Evolutionary conservation across 2,113 vertebrate genomes (phyloP).

Genomic region (Jacana jacana): DNA sequence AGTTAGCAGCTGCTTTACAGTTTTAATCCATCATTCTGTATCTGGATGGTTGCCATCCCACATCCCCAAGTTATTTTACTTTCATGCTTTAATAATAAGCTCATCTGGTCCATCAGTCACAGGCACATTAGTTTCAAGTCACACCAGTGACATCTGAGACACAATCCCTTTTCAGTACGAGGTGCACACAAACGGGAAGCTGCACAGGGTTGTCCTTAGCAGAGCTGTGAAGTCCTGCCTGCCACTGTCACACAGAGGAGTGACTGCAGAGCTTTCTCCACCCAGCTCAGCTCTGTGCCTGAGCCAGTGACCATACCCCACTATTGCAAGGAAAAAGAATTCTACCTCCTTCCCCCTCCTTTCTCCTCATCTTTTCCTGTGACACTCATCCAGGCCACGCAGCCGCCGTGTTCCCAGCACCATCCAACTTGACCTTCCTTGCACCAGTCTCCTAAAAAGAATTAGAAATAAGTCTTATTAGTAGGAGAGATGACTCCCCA

Average conservation of each 20-base stretch:
- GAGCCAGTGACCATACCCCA: accelerated
- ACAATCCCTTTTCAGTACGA: not conserved
- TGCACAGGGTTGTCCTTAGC: not conserved
- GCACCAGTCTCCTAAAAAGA: not conserved
- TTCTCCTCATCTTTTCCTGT: not conserved
- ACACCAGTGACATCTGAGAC: not conserved
- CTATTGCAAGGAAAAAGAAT: not conserved
- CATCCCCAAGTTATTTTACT: not conserved
- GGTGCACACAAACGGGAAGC: not conserved
- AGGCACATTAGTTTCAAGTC: not conserved
- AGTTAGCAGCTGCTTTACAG: not conserved
- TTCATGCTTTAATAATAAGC: not conserved
- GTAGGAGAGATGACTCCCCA: not conserved
- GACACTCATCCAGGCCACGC: not conserved
- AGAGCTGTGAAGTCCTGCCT: not conserved
- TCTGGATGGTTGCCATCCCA: not conserved
- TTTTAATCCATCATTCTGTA: not conserved
- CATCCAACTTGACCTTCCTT: not conserved
- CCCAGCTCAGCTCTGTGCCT: not conserved
- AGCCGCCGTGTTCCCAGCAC: not conserved
- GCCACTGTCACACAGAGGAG: not conserved
- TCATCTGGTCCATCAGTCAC: not conserved
- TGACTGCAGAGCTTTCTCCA: not conserved
- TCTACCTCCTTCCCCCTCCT: not conserved
- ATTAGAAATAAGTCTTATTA: not conserved